Conservation (phyloP, 2,797 vertebrate species). For the Phoxinus dragarum region DNA sequence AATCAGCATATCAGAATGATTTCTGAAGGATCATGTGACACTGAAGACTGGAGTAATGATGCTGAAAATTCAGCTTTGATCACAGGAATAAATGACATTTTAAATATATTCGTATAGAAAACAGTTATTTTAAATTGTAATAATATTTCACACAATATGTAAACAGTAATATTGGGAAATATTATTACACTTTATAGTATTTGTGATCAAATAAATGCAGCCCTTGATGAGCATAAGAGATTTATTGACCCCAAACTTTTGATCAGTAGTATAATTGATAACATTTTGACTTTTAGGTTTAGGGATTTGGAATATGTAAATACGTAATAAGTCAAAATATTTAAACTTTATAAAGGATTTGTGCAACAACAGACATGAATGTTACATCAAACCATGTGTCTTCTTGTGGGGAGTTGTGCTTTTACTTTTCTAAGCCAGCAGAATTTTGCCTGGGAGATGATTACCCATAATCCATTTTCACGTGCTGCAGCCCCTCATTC, state of each 20-base stretch:
- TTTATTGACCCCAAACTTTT: neutral
- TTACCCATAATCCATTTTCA: neutral
- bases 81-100: neutral
- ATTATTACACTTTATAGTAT: neutral
- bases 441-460: neutral
- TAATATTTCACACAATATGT: neutral
- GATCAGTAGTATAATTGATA: neutral
- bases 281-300: neutral
- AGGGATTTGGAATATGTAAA: neutral
- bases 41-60: neutral
- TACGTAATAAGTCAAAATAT: neutral
- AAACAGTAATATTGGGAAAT: neutral
- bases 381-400: neutral
- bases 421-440: neutral
- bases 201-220: neutral
- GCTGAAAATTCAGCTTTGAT: neutral
- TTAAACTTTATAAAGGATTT: neutral
- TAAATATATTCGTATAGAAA: neutral
- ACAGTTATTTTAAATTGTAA: neutral
- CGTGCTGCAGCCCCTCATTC: neutral
- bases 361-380: neutral
- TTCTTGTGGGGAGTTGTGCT: neutral
- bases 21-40: neutral
- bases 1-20: neutral
- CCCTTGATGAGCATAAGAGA: neutral